A percentile compares a stretch with the other conserved stretches of the same genome.
Conservation (phyloP, 2,888 invertebrate species). For the Atrina japonica region DNA sequence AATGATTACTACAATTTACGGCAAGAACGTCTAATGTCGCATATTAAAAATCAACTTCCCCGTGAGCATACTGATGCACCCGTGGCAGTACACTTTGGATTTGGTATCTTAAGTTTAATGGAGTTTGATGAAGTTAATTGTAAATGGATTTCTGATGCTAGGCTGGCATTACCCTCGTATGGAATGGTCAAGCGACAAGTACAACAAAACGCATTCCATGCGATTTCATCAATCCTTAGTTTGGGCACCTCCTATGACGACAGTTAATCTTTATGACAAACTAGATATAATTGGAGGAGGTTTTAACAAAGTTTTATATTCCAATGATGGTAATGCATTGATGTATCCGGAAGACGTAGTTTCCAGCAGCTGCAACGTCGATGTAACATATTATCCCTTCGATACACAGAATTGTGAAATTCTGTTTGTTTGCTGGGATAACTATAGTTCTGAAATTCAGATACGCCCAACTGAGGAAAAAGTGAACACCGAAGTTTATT, state of each 20-base stretch:
- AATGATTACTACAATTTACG: too few species aligned
- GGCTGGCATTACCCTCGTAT: constrained; percentile 44
- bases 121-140: constrained; percentile 54
- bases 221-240: constrained; percentile 22
- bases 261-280: constrained; percentile 35
- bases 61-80: constrained; percentile 15
- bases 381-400: constrained; percentile 46
- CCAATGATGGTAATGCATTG: constrained; percentile 26
- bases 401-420: constrained; percentile 39
- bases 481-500: constrained; percentile 13
- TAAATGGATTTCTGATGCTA: constrained; percentile 33
- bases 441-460: constrained; percentile 17
- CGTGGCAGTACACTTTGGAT: constrained; percentile 31
- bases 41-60: too few species aligned
- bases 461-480: not conserved
- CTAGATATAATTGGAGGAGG: constrained; percentile 36
- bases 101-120: constrained; percentile 42
- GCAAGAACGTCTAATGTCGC: too few species aligned
- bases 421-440: constrained; percentile 38
- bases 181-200: constrained; percentile 38
- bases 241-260: constrained; percentile 46
- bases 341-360: constrained; percentile 37
- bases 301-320: constrained; percentile 30
- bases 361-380: constrained; percentile 35
- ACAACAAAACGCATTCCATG: constrained; percentile 26